Conservation (phyloP, 2,113 vertebrate genomes). For the Nipponia nippon region DNA sequence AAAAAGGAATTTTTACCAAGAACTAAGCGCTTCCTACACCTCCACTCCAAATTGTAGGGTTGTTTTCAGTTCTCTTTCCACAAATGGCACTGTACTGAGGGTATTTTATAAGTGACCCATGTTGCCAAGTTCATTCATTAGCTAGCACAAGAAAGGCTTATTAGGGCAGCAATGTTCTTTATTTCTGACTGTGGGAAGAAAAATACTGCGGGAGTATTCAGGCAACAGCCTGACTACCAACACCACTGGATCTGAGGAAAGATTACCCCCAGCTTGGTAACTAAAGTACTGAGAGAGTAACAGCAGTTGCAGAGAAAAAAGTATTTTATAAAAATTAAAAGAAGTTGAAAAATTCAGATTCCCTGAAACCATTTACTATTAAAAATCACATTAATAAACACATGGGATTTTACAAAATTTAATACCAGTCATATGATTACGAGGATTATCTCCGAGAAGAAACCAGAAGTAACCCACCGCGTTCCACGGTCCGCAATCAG, state of each 20-base stretch:
- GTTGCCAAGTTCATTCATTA: neutral
- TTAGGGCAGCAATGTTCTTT: neutral
- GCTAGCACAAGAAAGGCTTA: slow-evolving; percentile 12
- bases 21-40: neutral
- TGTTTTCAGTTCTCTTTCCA: neutral
- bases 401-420: neutral
- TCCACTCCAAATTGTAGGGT: neutral
- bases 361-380: neutral
- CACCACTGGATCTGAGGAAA: neutral
- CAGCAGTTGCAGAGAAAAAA: neutral
- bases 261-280: neutral
- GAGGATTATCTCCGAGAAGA: neutral
- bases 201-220: slow-evolving; percentile 27
- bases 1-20: neutral
- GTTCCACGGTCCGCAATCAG: fast-evolving
- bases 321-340: neutral
- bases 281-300: neutral
- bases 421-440: fast-evolving
- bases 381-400: neutral
- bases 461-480: neutral
- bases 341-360: neutral
- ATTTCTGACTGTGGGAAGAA: slow-evolving; percentile 21
- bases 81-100: neutral
- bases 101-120: slow-evolving; percentile 3
- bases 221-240: neutral